A percentile compares a stretch with the other conserved stretches of the same genome.
These are phyloP conservation scores for Dorcus hopei DNA, from an alignment of 2,888 invertebrate species.

Conservation along the genomic window DNA sequence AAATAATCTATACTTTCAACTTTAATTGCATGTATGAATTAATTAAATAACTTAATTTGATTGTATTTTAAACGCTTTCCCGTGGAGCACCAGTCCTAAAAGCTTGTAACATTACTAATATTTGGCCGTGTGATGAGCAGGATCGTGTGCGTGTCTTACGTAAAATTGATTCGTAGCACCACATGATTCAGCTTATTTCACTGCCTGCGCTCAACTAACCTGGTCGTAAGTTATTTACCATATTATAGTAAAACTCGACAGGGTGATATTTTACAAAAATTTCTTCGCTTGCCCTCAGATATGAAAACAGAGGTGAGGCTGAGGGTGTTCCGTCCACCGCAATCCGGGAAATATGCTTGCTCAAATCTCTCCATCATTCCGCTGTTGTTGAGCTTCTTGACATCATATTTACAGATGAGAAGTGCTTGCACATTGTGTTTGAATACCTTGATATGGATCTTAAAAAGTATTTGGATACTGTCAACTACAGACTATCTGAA, in stretches of 20 bases:
- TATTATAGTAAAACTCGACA: background rate
- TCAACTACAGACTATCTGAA: slow-evolving; percentile 59
- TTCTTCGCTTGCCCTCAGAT: slow-evolving; percentile 28
- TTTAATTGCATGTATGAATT: too few species aligned
- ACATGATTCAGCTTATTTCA: slow-evolving; percentile 69
- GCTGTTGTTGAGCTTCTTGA: slow-evolving; percentile 88
- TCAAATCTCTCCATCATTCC: slow-evolving; percentile 86
- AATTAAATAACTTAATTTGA: too few species aligned
- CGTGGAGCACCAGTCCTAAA: background rate
- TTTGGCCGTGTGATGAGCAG: slow-evolving; percentile 46
- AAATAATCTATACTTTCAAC: too few species aligned
- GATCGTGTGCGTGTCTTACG: slow-evolving; percentile 58
- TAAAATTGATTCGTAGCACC: slow-evolving; percentile 60
- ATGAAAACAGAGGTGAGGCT: slow-evolving; percentile 67
- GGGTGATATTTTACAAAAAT: background rate
- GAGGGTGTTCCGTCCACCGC: slow-evolving; percentile 98
- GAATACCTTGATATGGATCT: slow-evolving; percentile 92
- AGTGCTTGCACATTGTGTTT: slow-evolving; percentile 83
- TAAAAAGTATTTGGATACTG: slow-evolving; percentile 80
- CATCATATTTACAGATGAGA: slow-evolving; percentile 80
- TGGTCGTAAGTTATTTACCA: background rate
- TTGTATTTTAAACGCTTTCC: too few species aligned
- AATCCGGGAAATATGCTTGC: slow-evolving; percentile 89
- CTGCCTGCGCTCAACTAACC: slow-evolving; percentile 28
- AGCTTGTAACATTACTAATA: slow-evolving; percentile 8